These are phyloP conservation scores for Dasyornis broadbenti DNA, from an alignment of 2,113 vertebrate species.

Conservation along the genomic window DNA sequence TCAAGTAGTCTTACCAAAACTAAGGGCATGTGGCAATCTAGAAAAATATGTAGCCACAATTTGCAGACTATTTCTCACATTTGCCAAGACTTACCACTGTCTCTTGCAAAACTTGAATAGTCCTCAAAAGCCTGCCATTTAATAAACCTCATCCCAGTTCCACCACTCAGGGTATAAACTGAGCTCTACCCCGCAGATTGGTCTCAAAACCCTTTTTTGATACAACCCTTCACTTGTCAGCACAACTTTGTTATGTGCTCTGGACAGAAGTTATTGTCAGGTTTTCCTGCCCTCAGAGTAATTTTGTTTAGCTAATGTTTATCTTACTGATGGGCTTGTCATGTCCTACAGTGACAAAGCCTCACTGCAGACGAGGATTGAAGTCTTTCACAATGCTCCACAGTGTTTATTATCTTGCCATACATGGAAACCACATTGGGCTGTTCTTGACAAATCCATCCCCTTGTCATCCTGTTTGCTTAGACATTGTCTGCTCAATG, in stretches of 20 bases:
- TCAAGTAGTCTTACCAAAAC: background rate
- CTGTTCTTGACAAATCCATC: background rate
- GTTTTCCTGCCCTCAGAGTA: background rate
- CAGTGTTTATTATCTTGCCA: background rate
- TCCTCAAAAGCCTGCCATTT: background rate
- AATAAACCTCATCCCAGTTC: background rate
- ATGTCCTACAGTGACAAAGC: background rate
- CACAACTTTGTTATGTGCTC: background rate
- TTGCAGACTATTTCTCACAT: background rate
- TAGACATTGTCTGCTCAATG: background rate
- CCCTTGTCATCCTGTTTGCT: background rate
- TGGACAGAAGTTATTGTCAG: background rate
- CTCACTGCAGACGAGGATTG: background rate
- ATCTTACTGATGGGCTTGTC: background rate
- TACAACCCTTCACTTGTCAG: background rate
- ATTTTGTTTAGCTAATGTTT: background rate
- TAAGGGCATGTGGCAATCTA: background rate
- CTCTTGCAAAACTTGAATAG: rapidly evolving
- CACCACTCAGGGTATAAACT: background rate
- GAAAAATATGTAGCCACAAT: background rate
- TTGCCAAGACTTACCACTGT: background rate
- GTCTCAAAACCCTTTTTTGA: background rate
- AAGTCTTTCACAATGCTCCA: background rate
- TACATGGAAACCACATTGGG: background rate
- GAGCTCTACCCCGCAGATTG: background rate